Conservation (phyloP, 2,797 vertebrate genomes). For the Clamator glandarius region DNA sequence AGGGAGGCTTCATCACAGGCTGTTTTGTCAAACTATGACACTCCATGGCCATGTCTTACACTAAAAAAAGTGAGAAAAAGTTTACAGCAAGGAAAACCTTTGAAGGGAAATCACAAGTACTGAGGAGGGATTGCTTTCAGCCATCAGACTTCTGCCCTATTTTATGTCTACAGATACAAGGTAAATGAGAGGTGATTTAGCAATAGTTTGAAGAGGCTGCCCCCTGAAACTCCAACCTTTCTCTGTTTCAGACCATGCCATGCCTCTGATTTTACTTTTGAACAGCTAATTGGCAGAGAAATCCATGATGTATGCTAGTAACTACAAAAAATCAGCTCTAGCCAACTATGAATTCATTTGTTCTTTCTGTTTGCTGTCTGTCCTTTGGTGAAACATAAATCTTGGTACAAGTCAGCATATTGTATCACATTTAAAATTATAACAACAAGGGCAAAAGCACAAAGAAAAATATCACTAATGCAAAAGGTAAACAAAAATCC, state of each 20-base stretch:
- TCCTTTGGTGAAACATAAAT: conserved; percentile 14
- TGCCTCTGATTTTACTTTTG: conserved; percentile 2
- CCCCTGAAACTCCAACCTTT: neutral
- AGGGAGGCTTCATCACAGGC: neutral
- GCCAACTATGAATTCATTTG: conserved; percentile 13
- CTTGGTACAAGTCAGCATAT: neutral
- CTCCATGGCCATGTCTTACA: accelerated
- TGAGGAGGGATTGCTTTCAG: neutral
- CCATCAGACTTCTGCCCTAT: neutral
- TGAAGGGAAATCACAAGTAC: neutral
- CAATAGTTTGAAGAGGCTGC: neutral
- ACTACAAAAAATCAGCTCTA: conserved; percentile 11
- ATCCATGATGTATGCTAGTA: neutral
- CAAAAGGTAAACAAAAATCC: neutral
- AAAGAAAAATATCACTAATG: neutral
- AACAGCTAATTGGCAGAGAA: conserved; percentile 19
- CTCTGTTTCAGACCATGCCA: neutral
- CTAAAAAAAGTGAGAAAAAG: neutral
- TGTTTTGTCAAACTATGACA: accelerated
- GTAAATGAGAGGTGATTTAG: neutral
- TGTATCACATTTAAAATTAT: conserved; percentile 10
- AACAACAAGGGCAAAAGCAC: neutral
- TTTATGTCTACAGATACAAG: neutral
- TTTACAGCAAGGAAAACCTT: neutral
- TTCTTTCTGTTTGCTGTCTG: neutral